These are phyloP conservation scores for Metopia argyrocephala DNA, from an alignment of 2,888 invertebrate genomes.

Conservation along the genomic window DNA sequence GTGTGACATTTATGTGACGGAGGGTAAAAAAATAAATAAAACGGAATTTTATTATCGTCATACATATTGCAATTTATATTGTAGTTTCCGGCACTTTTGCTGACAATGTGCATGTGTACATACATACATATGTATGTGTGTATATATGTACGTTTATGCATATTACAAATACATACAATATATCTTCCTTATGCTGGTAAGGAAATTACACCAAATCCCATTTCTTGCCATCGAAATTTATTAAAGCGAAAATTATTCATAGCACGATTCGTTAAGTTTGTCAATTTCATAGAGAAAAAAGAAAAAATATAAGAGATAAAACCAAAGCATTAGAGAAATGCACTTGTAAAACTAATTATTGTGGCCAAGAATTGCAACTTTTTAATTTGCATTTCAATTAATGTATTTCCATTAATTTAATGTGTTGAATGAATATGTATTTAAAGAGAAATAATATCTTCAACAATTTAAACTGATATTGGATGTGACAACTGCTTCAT, in stretches of 20 bases:
- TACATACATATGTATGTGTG: too few relatives aligned
- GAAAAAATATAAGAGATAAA: conserved; percentile 1
- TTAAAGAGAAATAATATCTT: too few relatives aligned
- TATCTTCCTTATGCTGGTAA: conserved; percentile 13
- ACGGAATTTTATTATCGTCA: conserved; percentile 30
- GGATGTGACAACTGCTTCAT: too few relatives aligned
- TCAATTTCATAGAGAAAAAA: conserved; percentile 31
- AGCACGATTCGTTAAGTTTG: conserved; percentile 72
- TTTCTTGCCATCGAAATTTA: conserved; percentile 69
- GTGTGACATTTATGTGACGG: not conserved
- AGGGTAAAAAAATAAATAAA: conserved; percentile 1
- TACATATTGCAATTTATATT: conserved; percentile 24
- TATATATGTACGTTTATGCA: too few relatives aligned
- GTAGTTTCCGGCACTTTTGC: not conserved
- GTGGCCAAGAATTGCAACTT: too few relatives aligned
- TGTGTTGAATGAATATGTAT: too few relatives aligned
- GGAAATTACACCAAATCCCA: conserved; percentile 67
- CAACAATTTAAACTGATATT: too few relatives aligned
- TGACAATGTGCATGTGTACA: not conserved
- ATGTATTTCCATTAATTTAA: too few relatives aligned
- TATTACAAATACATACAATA: too few relatives aligned
- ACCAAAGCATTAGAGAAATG: not conserved
- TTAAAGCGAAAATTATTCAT: conserved; percentile 75
- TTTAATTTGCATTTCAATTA: too few relatives aligned
- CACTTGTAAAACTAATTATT: not conserved